Evolutionary conservation across 2,888 invertebrate species (phyloP).

Genomic region (Idaea dimidiata): DNA sequence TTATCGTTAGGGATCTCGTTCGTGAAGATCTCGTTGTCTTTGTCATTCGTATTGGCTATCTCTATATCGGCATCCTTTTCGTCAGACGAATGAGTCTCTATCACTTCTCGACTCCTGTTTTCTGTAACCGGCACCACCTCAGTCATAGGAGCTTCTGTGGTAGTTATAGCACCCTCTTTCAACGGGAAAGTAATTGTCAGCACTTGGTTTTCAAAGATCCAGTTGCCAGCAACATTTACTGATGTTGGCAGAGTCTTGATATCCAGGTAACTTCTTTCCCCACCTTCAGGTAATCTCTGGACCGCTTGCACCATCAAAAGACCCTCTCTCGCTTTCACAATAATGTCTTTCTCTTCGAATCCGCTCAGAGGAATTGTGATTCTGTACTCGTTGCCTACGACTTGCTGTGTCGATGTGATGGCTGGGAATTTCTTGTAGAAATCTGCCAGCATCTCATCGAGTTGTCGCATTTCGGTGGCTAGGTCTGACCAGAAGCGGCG

Average conservation of each 20-base stretch:
- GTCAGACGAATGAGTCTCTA: constrained; percentile 25
- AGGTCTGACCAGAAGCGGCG: constrained; percentile 54
- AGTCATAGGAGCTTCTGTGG: constrained; percentile 23
- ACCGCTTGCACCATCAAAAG: constrained; percentile 62
- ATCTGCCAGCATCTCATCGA: constrained; percentile 49
- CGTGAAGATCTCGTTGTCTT: constrained; percentile 37
- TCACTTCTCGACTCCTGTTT: constrained; percentile 48
- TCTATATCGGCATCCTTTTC: constrained; percentile 48
- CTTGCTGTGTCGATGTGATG: constrained; percentile 32
- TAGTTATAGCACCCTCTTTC: constrained; percentile 24
- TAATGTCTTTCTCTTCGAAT: constrained; percentile 59
- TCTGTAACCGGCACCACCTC: constrained; percentile 16
- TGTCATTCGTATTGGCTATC: constrained; percentile 32
- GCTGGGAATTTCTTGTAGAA: constrained; percentile 49
- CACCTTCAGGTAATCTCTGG: constrained; percentile 32
- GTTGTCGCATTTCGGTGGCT: constrained; percentile 42
- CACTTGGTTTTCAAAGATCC: constrained; percentile 49
- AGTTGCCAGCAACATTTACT: constrained; percentile 54
- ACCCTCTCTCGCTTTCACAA: constrained; percentile 61
- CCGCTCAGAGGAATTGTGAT: constrained; percentile 49
- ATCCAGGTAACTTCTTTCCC: constrained; percentile 46
- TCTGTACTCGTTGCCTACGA: constrained; percentile 54
- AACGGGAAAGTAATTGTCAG: constrained; percentile 57
- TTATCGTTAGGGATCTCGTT: constrained; percentile 42
- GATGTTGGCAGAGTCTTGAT: constrained; percentile 47